Percentiles rank a stretch among this genome's conserved stretches.
Conservation (phyloP, 2,888 invertebrate genomes). For the Asteroscopus sphinx region DNA sequence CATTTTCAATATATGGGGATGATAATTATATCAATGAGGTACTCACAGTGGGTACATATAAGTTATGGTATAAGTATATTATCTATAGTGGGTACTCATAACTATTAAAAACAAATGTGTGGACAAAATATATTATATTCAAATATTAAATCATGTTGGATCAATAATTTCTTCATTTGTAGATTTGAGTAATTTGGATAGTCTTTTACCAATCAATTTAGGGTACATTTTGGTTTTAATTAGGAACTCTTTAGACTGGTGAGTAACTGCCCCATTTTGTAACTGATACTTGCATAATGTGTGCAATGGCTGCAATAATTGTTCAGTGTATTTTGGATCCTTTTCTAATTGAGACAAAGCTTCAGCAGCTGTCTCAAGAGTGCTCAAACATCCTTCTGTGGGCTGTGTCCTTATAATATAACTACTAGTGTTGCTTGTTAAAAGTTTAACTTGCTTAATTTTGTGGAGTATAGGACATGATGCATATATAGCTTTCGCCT, state of each 20-base stretch:
- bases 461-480: constrained; percentile 94
- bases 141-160: constrained; percentile 29
- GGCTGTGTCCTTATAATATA: constrained; percentile 98
- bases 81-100: background rate
- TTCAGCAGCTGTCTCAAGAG: constrained; percentile 95
- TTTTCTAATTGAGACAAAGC: constrained; percentile 94
- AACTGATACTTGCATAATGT: constrained; percentile 96
- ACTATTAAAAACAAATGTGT: background rate
- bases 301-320: constrained; percentile 94
- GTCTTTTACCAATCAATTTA: constrained; percentile 94
- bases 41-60: too few species aligned
- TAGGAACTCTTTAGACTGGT: constrained; percentile 97
- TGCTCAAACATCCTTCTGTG: constrained; percentile 97
- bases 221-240: constrained; percentile 95
- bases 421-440: constrained; percentile 93
- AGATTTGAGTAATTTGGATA: constrained; percentile 86
- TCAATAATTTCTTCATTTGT: constrained; percentile 68
- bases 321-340: constrained; percentile 91
- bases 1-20: too few species aligned
- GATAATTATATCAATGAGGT: too few species aligned
- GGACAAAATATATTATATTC: background rate
- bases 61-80: too few species aligned
- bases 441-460: constrained; percentile 95
- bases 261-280: constrained; percentile 97
- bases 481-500: constrained; percentile 97